Conservation (phyloP, 2,113 vertebrate genomes). For the Lepus europaeus region DNA sequence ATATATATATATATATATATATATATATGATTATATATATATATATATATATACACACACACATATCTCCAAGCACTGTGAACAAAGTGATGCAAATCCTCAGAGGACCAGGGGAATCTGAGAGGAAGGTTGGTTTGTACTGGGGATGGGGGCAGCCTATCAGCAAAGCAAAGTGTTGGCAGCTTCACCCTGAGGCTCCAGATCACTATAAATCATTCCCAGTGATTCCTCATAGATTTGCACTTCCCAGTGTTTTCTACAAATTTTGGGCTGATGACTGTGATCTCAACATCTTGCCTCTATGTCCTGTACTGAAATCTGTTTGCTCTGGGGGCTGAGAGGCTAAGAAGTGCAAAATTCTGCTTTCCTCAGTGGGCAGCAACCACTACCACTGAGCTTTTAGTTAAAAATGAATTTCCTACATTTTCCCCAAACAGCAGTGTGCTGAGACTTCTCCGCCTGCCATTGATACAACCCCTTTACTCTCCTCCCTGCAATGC, state of each 20-base stretch:
- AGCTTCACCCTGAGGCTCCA: accelerated
- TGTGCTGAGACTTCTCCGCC: background rate
- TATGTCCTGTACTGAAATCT: background rate
- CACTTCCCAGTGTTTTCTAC: background rate
- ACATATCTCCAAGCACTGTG: background rate
- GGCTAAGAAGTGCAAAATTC: background rate
- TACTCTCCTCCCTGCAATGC: background rate
- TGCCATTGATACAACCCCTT: background rate
- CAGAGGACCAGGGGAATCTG: background rate
- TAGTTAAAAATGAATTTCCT: background rate
- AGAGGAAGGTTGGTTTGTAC: background rate
- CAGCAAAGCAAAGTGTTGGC: accelerated
- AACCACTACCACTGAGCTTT: background rate
- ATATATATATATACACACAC: background rate
- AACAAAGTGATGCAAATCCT: background rate
- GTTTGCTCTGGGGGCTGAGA: background rate
- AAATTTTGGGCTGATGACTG: background rate
- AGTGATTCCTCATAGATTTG: background rate
- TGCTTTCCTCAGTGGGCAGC: background rate
- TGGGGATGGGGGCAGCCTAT: accelerated
- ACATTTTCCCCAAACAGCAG: background rate
- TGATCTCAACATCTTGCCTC: background rate
- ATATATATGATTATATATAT: too few relatives aligned
- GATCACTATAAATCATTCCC: background rate
- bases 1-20: too few relatives aligned